Evolutionary conservation across 2,888 invertebrate species (phyloP).

Genomic region (Athetis lepigone): DNA sequence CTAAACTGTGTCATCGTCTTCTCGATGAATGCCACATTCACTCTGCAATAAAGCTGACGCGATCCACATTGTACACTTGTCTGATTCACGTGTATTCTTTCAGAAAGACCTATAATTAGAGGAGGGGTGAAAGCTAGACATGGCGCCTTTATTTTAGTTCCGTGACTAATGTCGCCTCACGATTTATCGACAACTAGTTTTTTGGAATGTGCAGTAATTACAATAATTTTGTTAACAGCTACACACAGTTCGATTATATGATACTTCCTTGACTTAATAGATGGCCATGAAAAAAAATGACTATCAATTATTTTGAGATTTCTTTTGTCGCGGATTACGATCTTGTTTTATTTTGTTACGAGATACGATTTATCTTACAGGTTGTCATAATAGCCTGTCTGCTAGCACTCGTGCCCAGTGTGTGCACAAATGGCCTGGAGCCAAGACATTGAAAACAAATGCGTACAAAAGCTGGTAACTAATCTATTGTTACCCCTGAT

Average conservation of each 20-base stretch:
- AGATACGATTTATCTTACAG: constrained; percentile 16
- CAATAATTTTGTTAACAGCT: constrained; percentile 64
- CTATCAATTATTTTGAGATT: constrained; percentile 55
- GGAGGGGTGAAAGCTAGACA: constrained; percentile 78
- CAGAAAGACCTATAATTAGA: constrained; percentile 81
- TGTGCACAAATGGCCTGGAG: constrained; percentile 53
- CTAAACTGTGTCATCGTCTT: constrained; percentile 26
- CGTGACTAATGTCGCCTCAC: constrained; percentile 76
- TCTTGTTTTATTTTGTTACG: constrained; percentile 34
- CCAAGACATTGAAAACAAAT: constrained; percentile 53
- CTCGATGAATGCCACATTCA: constrained; percentile 73
- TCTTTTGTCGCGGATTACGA: constrained; percentile 41
- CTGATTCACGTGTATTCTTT: constrained; percentile 76
- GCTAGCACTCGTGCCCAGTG: constrained; percentile 8
- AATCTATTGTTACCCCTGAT: constrained; percentile 58
- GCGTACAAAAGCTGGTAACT: constrained; percentile 35
- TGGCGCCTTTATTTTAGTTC: constrained; percentile 72
- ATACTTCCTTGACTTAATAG: constrained; percentile 49
- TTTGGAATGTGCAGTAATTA: constrained; percentile 62
- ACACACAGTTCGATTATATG: constrained; percentile 51
- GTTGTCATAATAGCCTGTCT: constrained; percentile 30
- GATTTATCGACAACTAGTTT: constrained; percentile 66
- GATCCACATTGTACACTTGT: constrained; percentile 68
- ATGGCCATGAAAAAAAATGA: constrained; percentile 45
- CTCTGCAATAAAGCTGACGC: constrained; percentile 56